phyloP scores from a whole-genome alignment of 2,888 invertebrate genomes.

The Megaustenia siamemsis region DNA sequence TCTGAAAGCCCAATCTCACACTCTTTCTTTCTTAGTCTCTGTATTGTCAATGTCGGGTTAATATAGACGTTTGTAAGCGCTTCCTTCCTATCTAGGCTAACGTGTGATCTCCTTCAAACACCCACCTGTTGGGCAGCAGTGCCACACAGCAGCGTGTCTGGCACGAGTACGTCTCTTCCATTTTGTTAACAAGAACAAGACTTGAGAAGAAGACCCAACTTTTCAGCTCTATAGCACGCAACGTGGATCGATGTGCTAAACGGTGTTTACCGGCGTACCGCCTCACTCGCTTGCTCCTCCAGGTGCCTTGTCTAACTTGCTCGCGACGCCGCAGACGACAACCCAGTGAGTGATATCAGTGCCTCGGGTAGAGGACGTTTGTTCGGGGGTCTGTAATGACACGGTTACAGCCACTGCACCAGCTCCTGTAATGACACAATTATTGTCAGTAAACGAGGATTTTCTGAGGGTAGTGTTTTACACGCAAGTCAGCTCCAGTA shows the following conservation, averaged over 20 bases:
- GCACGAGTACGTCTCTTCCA: too few relatives aligned
- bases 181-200: too few relatives aligned
- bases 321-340: slow-evolving; percentile 1
- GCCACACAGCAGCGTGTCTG: too few relatives aligned
- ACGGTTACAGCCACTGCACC: too few relatives aligned
- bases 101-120: too few relatives aligned
- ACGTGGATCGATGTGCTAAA: background rate
- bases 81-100: too few relatives aligned
- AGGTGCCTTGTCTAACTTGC: slow-evolving; percentile 16
- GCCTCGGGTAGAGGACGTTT: background rate
- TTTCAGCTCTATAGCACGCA: background rate
- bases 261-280: background rate
- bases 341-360: slow-evolving; percentile 17
- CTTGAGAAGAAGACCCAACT: too few relatives aligned
- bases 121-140: too few relatives aligned
- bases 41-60: too few relatives aligned
- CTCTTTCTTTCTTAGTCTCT: too few relatives aligned
- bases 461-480: slow-evolving; percentile 12
- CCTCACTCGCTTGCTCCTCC: slow-evolving; percentile 26
- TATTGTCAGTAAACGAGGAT: slow-evolving; percentile 23
- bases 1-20: too few relatives aligned
- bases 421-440: slow-evolving; percentile 21
- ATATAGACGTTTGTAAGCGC: too few relatives aligned
- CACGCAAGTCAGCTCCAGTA: background rate
- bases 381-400: slow-evolving; percentile 7